These are phyloP conservation scores for Parnassius mnemosyne DNA, from an alignment of 2,888 invertebrate species.

Conservation along the genomic window DNA sequence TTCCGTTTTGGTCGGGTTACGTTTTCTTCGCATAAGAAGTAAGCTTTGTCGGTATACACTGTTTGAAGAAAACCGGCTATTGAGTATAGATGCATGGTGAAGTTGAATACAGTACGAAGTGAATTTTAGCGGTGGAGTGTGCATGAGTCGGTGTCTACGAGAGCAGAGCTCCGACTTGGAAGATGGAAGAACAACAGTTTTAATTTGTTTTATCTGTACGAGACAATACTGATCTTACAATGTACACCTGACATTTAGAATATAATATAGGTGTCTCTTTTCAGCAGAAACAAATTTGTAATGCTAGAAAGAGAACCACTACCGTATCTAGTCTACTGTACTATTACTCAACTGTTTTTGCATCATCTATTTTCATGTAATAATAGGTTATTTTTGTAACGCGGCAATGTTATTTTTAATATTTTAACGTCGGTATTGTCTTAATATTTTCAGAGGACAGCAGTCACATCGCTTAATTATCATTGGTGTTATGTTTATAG, in stretches of 20 bases:
- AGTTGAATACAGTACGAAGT: slow-evolving; percentile 31
- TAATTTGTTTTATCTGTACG: slow-evolving; percentile 8
- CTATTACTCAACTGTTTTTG: not conserved
- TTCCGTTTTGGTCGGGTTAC: slow-evolving; percentile 1
- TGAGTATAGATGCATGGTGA: slow-evolving; percentile 68
- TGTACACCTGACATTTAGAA: too few species aligned
- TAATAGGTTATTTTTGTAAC: too few species aligned
- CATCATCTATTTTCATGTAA: too few species aligned
- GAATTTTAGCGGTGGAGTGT: slow-evolving; percentile 58
- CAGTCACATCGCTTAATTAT: slow-evolving; percentile 49
- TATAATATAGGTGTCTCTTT: not conserved
- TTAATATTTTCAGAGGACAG: slow-evolving; percentile 39
- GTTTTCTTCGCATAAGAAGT: not conserved
- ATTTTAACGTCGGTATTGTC: slow-evolving; percentile 52
- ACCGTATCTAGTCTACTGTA: not conserved
- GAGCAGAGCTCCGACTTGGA: slow-evolving; percentile 40
- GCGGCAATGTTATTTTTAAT: too few species aligned
- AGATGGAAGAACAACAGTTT: slow-evolving; percentile 28
- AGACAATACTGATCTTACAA: slow-evolving; percentile 25
- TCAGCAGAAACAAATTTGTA: not conserved
- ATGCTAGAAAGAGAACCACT: not conserved
- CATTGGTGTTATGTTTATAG: slow-evolving; percentile 57
- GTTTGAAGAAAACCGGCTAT: slow-evolving; percentile 36
- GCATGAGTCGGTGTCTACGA: slow-evolving; percentile 54
- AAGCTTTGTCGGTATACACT: slow-evolving; percentile 28